Percentiles rank a stretch among this genome's conserved stretches.
Evolutionary conservation across 2,797 vertebrate species (phyloP).

Genomic region (Gymnothorax javanicus): DNA sequence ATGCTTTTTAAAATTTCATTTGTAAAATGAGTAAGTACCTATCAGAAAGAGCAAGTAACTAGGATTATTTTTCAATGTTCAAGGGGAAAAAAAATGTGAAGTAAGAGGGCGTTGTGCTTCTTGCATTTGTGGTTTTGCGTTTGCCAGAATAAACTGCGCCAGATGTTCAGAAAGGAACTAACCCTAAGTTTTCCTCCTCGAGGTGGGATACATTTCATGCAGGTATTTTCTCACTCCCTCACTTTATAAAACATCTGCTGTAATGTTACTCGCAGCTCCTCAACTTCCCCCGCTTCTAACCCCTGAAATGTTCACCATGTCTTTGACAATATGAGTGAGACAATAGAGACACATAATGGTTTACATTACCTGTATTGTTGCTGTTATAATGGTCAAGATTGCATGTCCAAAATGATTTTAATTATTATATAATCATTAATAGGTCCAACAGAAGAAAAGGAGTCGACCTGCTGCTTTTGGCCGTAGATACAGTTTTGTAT

Average conservation of each 20-base stretch:
- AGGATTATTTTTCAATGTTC: slow-evolving; percentile 33
- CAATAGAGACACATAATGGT: neutral
- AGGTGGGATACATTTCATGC: slow-evolving; percentile 47
- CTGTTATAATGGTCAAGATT: neutral
- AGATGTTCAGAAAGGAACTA: slow-evolving; percentile 45
- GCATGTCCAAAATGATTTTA: neutral
- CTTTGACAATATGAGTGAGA: slow-evolving; percentile 3
- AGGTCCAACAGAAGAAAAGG: neutral
- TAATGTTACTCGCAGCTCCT: slow-evolving; percentile 4
- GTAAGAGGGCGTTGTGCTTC: slow-evolving; percentile 44
- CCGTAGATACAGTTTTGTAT: neutral
- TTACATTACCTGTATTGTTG: neutral
- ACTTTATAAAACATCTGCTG: slow-evolving; percentile 36
- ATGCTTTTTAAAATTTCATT: neutral
- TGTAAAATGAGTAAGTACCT: slow-evolving; percentile 23
- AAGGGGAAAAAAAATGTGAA: slow-evolving; percentile 37
- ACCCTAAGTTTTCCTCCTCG: slow-evolving; percentile 42
- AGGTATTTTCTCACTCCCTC: slow-evolving; percentile 31
- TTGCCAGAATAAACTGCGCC: slow-evolving; percentile 55
- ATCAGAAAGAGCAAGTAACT: slow-evolving; percentile 7
- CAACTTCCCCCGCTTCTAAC: too few species aligned
- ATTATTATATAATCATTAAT: neutral
- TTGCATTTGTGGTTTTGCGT: slow-evolving; percentile 35
- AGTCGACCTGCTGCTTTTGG: neutral
- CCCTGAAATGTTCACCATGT: neutral